Base-by-base conservation (phyloP, 2,888 invertebrate species). In the Chaetoderma sp. region DNA sequence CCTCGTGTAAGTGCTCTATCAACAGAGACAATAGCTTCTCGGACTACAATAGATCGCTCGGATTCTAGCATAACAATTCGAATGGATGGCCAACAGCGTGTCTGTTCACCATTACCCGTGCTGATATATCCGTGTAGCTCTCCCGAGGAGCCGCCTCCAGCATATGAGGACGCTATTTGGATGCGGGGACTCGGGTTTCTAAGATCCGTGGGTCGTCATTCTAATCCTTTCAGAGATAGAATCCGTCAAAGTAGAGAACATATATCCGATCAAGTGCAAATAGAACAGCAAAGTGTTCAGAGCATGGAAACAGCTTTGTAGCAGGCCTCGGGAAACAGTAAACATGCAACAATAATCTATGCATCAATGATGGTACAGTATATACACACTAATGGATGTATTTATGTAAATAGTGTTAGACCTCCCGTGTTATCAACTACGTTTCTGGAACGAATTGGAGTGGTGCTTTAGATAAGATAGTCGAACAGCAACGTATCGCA, bases 141-240 rank as follows among this genome's bases (percentile, higher is more conserved):
- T 63, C 89, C 89, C 65, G 73, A 65, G n/a, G 83, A 82, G 58
- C 71, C 79, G 4, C 88, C 91, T 0, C 91, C 91, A 1, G 88
- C 90, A 28, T 91, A 91, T 74, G 91, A 91, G 80, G 91, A 91
- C 76, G 91, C 92, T 0, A 85, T 92, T 33, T 89, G 89, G 76
- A 83, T 86, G 75, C 81, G 45, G 18, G 36, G 61, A 42, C 50
- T 47, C 13, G 42, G 52, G 8, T 52, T 44, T 25, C 58, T 45
- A 10, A 21, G 42, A 33, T 56, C 47, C 16, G 49, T 39, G 36
- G 28, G 25, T 4, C 55, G n/a, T n/a, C n/a, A n/a, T n/a, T n/a
- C n/a, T n/a, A n/a, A n/a, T n/a, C n/a, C n/a, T n/a, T n/a, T n/a
- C n/a, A n/a, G n/a, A n/a, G n/a, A n/a, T n/a, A n/a, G n/a, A n/a